phyloP scores from a whole-genome alignment of 2,113 vertebrate species.

The Tympanuchus pallidicinctus region DNA sequence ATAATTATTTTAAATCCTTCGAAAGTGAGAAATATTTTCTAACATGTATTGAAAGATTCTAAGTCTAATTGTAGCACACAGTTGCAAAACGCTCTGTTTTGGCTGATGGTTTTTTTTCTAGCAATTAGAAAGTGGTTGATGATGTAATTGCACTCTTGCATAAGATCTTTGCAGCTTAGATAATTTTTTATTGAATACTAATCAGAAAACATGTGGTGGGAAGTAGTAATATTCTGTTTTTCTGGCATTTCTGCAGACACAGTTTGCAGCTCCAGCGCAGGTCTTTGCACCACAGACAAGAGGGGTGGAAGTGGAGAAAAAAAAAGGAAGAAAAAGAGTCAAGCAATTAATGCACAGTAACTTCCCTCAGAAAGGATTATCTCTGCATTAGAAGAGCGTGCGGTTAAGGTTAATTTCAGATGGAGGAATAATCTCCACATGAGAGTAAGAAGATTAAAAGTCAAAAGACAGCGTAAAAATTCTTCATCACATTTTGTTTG shows the following conservation, averaged over 20 bases:
- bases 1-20: neutral
- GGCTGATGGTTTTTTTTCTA: neutral
- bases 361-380: slow-evolving; percentile 4
- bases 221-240: neutral
- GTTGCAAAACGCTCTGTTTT: slow-evolving; percentile 1
- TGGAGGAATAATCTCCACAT: neutral
- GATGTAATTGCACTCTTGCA: neutral
- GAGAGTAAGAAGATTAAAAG: slow-evolving; percentile 28
- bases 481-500: neutral
- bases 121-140: slow-evolving; percentile 29
- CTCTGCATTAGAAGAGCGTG: neutral
- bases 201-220: neutral
- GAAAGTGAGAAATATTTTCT: slow-evolving; percentile 2
- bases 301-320: neutral
- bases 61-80: slow-evolving; percentile 27
- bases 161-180: neutral
- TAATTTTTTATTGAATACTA: slow-evolving; percentile 12
- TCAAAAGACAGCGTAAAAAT: slow-evolving; percentile 3
- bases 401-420: neutral
- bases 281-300: neutral
- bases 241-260: neutral
- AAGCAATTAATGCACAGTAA: neutral
- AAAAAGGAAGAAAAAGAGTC: neutral
- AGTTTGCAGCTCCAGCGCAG: neutral
- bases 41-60: slow-evolving; percentile 21